Conservation (phyloP, 1,140 invertebrate genomes). For the Drosophila nikananu region DNA sequence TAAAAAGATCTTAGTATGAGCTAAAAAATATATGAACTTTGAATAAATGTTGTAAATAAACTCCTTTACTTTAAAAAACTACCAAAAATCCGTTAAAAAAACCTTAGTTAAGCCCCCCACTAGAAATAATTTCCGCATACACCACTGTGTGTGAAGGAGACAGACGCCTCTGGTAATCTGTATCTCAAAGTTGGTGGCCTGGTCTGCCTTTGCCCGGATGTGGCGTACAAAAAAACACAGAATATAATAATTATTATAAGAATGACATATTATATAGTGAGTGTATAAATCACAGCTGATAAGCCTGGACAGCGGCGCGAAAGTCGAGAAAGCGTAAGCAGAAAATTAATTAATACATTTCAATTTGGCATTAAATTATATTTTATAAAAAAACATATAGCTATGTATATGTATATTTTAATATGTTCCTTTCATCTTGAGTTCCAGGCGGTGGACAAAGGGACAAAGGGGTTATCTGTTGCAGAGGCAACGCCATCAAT, state of each 20-base stretch:
- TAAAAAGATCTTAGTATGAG: not conserved
- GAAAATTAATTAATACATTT: conserved; percentile 70
- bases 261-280: conserved; percentile 41
- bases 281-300: conserved; percentile 71
- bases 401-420: not conserved
- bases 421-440: conserved; percentile 5
- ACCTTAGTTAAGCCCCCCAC: not conserved
- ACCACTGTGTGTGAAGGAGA: conserved; percentile 1
- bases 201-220: conserved; percentile 69
- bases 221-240: conserved; percentile 57
- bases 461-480: conserved; percentile 80
- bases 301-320: conserved; percentile 39
- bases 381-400: not conserved
- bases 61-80: not conserved
- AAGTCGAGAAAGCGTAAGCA: conserved; percentile 5
- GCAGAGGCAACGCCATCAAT: conserved; percentile 44
- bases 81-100: not conserved
- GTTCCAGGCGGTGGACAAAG: conserved; percentile 17
- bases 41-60: not conserved
- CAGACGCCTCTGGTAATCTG: conserved; percentile 56
- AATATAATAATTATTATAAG: conserved; percentile 39
- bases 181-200: conserved; percentile 60
- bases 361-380: conserved; percentile 78
- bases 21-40: not conserved
- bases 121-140: not conserved